A percentile compares a stretch with the other conserved stretches of the same genome.
phyloP scores from a whole-genome alignment of 2,797 vertebrate genomes.

The Lycodopsis pacificus region DNA sequence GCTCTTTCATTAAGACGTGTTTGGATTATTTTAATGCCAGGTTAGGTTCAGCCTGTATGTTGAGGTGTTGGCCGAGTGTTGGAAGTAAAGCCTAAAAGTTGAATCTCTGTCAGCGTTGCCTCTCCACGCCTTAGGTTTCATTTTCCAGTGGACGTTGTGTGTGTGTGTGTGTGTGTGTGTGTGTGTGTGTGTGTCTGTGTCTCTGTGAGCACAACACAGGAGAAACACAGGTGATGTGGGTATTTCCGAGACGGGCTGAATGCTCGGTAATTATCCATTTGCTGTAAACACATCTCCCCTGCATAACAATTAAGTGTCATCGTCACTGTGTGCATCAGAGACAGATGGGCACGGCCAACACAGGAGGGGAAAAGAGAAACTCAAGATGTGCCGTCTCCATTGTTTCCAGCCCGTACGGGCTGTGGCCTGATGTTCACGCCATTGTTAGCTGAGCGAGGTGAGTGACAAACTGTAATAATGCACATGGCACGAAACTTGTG shows the following conservation, averaged over 20 bases:
- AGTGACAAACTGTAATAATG: slow-evolving; percentile 30
- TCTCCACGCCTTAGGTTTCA: not conserved
- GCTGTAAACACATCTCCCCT: slow-evolving; percentile 67
- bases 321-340: slow-evolving; percentile 67
- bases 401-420: slow-evolving; percentile 43
- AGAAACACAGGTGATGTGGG: slow-evolving; percentile 43
- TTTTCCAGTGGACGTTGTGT: not conserved
- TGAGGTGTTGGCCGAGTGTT: not conserved
- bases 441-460: slow-evolving; percentile 28
- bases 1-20: not conserved
- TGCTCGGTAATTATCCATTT: slow-evolving; percentile 65
- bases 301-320: slow-evolving; percentile 79
- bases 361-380: slow-evolving; percentile 45
- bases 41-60: not conserved
- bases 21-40: slow-evolving; percentile 6
- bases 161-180: not conserved
- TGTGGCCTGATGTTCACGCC: slow-evolving; percentile 25
- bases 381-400: slow-evolving; percentile 44
- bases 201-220: slow-evolving; percentile 33
- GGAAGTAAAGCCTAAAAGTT: slow-evolving; percentile 12
- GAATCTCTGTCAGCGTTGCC: slow-evolving; percentile 20
- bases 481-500: slow-evolving; percentile 27
- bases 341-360: slow-evolving; percentile 74
- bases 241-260: slow-evolving; percentile 59
- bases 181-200: too few relatives aligned